A percentile compares a stretch with the other conserved stretches of the same genome.
Conservation (phyloP, 2,888 invertebrate genomes). For the Cryptocheilus praepositus region DNA sequence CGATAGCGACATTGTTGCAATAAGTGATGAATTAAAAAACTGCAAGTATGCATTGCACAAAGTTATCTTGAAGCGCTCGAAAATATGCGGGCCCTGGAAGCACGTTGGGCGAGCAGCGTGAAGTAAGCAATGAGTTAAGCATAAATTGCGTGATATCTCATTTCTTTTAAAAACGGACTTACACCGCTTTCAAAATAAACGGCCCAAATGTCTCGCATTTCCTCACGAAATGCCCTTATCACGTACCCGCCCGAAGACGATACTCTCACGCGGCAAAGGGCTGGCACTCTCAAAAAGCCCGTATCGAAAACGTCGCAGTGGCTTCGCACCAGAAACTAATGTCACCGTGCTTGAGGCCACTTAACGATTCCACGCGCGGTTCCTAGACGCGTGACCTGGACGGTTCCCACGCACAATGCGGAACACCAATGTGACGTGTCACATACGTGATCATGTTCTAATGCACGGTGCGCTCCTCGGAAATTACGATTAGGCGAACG, state of each 20-base stretch:
- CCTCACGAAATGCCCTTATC: too few relatives aligned
- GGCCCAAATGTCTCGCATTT: too few relatives aligned
- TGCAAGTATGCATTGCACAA: too few relatives aligned
- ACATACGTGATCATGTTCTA: constrained; percentile 71
- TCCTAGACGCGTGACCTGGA: constrained; percentile 70
- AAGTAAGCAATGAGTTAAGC: too few relatives aligned
- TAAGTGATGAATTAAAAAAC: too few relatives aligned
- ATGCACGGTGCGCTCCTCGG: constrained; percentile 59
- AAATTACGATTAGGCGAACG: constrained; percentile 59
- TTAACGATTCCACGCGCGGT: constrained; percentile 70
- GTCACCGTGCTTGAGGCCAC: constrained; percentile 53
- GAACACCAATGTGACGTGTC: constrained; percentile 68
- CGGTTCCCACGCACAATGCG: constrained; percentile 72
- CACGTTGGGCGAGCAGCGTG: too few relatives aligned
- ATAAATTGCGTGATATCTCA: too few relatives aligned
- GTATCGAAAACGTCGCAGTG: constrained; percentile 19
- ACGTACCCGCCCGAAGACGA: neutral
- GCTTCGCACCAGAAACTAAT: constrained; percentile 51
- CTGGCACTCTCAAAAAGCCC: constrained; percentile 5
- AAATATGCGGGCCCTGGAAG: too few relatives aligned
- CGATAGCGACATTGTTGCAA: too few relatives aligned
- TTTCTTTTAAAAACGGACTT: too few relatives aligned
- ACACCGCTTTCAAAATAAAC: too few relatives aligned
- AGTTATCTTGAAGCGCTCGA: too few relatives aligned
- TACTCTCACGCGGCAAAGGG: neutral